Conservation (phyloP, 2,113 vertebrate genomes). For the Elephantulus edwardii region DNA sequence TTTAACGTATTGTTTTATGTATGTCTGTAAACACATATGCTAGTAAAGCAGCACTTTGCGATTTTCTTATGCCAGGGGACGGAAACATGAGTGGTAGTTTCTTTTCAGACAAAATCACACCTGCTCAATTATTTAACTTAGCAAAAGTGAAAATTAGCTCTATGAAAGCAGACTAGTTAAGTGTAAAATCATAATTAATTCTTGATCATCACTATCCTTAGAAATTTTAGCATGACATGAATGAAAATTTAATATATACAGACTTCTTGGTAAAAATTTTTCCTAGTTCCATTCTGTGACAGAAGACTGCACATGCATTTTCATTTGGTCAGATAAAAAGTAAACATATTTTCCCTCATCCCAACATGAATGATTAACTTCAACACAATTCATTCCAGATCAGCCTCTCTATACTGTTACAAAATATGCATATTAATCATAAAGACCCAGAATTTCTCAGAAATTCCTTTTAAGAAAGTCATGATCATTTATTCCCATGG, state of each 20-base stretch:
- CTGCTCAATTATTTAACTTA: background rate
- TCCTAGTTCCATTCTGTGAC: background rate
- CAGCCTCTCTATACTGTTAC: background rate
- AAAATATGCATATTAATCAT: background rate
- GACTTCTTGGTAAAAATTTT: background rate
- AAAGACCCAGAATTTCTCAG: slow-evolving; percentile 16
- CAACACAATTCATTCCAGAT: background rate
- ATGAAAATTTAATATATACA: slow-evolving; percentile 4
- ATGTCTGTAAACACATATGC: background rate
- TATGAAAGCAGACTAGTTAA: background rate
- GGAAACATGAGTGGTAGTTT: background rate
- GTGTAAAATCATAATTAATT: background rate
- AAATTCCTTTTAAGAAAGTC: background rate
- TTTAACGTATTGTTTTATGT: background rate
- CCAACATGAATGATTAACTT: background rate
- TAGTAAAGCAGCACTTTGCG: background rate
- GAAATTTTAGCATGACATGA: background rate
- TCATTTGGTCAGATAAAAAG: background rate
- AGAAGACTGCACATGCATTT: background rate
- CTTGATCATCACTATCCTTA: background rate
- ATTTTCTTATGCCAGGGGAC: no score
- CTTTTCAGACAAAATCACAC: slow-evolving; percentile 7
- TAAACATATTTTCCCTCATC: background rate
- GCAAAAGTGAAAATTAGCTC: background rate
- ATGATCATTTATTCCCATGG: background rate